These are phyloP conservation scores for Myiozetetes cayanensis DNA, from an alignment of 2,113 vertebrate species.

Conservation along the genomic window DNA sequence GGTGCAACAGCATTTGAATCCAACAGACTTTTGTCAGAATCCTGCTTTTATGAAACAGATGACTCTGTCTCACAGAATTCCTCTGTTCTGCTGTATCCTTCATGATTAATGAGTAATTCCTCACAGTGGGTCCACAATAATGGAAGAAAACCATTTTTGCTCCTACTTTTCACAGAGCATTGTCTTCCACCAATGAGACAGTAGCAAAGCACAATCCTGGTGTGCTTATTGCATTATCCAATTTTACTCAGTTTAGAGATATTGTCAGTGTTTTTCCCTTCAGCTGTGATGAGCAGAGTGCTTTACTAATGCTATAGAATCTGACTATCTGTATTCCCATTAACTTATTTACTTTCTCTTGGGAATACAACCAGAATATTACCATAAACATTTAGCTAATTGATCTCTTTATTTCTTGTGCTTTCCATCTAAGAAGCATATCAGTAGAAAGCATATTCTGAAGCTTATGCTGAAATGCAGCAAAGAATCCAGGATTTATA, in stretches of 20 bases:
- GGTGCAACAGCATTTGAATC: background rate
- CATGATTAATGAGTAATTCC: background rate
- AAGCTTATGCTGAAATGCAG: background rate
- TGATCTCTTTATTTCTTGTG: slow-evolving; percentile 27
- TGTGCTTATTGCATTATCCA: background rate
- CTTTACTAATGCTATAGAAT: background rate
- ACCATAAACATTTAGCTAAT: slow-evolving; percentile 5
- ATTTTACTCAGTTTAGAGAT: background rate
- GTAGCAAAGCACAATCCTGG: background rate
- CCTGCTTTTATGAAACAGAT: background rate
- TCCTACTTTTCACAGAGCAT: background rate
- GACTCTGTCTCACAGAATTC: background rate
- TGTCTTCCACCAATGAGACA: background rate
- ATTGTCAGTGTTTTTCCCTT: background rate
- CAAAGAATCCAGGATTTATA: slow-evolving; percentile 18
- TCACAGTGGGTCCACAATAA: background rate
- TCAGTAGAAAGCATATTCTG: background rate
- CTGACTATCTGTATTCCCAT: background rate
- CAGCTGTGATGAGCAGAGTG: background rate
- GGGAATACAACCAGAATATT: slow-evolving; percentile 17
- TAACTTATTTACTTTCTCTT: slow-evolving; percentile 22
- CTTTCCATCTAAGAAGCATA: background rate
- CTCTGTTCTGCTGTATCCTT: background rate
- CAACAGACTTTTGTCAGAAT: background rate
- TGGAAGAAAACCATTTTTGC: background rate